phyloP scores from a whole-genome alignment of 35 echinoderm and acorn worm species.

The Apostichopus japonicus region DNA sequence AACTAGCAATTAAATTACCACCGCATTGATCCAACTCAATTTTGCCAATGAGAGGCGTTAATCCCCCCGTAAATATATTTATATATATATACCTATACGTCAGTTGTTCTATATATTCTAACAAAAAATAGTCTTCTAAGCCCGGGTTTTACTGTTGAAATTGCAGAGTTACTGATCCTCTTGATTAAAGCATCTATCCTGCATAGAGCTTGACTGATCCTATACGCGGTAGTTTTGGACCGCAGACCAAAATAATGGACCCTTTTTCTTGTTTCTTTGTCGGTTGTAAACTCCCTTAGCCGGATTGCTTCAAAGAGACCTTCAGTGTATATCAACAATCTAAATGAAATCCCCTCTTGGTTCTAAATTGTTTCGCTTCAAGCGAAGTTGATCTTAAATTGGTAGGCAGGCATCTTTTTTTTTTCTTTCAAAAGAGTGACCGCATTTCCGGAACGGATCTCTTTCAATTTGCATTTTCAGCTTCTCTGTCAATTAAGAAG shows the following conservation, averaged over 20 bases:
- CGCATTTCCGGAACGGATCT: conserved; percentile 30
- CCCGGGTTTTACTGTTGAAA: background rate
- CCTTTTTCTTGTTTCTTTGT: conserved; percentile 2
- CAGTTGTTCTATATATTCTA: background rate
- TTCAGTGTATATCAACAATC: background rate
- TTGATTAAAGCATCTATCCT: background rate
- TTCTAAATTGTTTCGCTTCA: conserved; percentile 24
- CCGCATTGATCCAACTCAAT: background rate
- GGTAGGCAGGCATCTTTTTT: conserved; percentile 14
- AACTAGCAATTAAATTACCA: conserved; percentile 5
- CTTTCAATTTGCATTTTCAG: conserved; percentile 15
- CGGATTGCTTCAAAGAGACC: conserved; percentile 26
- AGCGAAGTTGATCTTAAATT: conserved; percentile 38
- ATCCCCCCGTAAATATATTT: too few species aligned
- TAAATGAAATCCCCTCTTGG: conserved; percentile 45
- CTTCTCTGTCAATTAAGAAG: background rate
- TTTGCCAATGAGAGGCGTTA: too few species aligned
- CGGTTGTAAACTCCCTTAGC: background rate
- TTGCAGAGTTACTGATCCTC: background rate
- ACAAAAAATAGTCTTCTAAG: background rate
- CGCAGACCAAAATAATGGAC: background rate
- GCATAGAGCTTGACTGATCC: too few species aligned
- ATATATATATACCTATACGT: background rate
- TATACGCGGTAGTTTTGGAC: background rate
- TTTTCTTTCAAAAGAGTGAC: conserved; percentile 28